Evolutionary conservation across 1,140 invertebrate species (phyloP).

Genomic region (Leptinotarsa defecta): DNA sequence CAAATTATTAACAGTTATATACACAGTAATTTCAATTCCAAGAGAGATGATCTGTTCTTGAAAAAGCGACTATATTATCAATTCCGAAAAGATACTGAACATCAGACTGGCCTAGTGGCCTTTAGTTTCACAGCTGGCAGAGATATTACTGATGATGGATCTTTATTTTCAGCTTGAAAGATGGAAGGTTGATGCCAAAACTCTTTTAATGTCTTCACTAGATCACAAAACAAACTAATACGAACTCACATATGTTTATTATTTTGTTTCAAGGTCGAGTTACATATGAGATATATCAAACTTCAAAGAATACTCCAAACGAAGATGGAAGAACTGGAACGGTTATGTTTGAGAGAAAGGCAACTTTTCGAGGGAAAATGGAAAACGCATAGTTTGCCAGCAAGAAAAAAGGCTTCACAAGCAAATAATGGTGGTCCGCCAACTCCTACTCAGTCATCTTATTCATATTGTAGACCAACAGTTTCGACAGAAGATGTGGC

Average conservation of each 20-base stretch:
- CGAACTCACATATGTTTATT: neutral
- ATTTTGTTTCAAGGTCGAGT: conserved; percentile 66
- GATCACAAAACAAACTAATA: too few relatives aligned
- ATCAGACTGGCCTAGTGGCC: too few relatives aligned
- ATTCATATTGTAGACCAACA: conserved; percentile 65
- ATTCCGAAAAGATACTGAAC: too few relatives aligned
- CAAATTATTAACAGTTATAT: too few relatives aligned
- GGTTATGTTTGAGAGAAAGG: conserved; percentile 79
- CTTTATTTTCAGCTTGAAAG: too few relatives aligned
- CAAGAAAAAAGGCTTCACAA: conserved; percentile 71
- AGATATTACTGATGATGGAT: too few relatives aligned
- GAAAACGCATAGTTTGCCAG: conserved; percentile 85
- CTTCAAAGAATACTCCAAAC: conserved; percentile 81
- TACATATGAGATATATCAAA: conserved; percentile 90
- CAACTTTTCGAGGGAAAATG: conserved; percentile 82
- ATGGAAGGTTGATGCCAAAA: too few relatives aligned
- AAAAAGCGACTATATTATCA: too few relatives aligned
- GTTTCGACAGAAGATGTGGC: conserved; percentile 74
- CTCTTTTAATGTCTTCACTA: too few relatives aligned
- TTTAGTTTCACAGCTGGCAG: too few relatives aligned
- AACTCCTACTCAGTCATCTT: conserved; percentile 53
- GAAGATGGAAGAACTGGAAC: conserved; percentile 85
- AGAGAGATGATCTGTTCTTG: too few relatives aligned
- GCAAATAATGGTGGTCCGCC: conserved; percentile 59
- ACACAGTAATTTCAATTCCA: too few relatives aligned